These are phyloP conservation scores for Coreius guichenoti DNA, from an alignment of 2,797 vertebrate species.

Conservation along the genomic window DNA sequence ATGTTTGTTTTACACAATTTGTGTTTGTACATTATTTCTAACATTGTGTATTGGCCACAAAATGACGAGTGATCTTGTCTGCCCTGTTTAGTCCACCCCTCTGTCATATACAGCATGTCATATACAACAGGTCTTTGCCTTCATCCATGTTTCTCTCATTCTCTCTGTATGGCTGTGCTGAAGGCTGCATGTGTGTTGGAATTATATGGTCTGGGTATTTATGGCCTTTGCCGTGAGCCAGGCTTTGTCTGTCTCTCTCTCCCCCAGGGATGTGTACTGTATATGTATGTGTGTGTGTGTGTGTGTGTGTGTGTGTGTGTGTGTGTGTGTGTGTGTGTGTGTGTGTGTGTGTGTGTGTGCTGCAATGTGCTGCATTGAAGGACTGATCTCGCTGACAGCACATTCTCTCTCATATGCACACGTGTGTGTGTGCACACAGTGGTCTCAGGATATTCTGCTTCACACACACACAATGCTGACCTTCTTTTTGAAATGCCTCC, in stretches of 20 bases:
- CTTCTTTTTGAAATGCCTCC: constrained; percentile 60
- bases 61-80: background rate
- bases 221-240: constrained; percentile 54
- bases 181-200: constrained; percentile 29
- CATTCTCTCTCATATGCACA: constrained; percentile 50
- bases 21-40: background rate
- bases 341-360: constrained; percentile 40
- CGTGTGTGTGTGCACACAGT: constrained; percentile 22
- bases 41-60: background rate
- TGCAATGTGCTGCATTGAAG: constrained; percentile 39
- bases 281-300: constrained; percentile 40
- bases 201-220: constrained; percentile 43
- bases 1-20: background rate
- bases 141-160: background rate
- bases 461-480: constrained; percentile 35
- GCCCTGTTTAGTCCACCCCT: background rate
- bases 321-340: constrained; percentile 38
- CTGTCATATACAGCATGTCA: constrained; percentile 21
- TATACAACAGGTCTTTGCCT: background rate
- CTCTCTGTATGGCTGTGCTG: constrained; percentile 1
- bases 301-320: constrained; percentile 34
- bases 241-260: constrained; percentile 51
- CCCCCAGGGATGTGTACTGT: constrained; percentile 5
- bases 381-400: constrained; percentile 55
- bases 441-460: constrained; percentile 37